phyloP scores from a whole-genome alignment of 1,140 invertebrate genomes.

The Holcopasites calliopsidis region DNA sequence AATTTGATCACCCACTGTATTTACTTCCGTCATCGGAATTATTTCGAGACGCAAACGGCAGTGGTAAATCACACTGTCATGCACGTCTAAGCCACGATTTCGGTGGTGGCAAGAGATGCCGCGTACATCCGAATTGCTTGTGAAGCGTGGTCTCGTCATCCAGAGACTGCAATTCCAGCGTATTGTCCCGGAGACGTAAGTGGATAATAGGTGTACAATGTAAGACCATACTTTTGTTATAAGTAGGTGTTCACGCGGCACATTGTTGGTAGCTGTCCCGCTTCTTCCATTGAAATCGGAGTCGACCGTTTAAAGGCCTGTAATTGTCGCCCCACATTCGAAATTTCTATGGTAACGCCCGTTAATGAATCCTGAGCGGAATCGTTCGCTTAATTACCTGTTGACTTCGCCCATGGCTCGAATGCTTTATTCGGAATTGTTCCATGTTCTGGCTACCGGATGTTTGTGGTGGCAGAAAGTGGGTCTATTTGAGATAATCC shows the following conservation, averaged over 20 bases:
- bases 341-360: slow-evolving; percentile 8
- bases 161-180: slow-evolving; percentile 64
- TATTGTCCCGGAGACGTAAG: slow-evolving; percentile 67
- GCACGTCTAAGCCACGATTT: no score
- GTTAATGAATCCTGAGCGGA: slow-evolving; percentile 18
- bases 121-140: slow-evolving; percentile 46
- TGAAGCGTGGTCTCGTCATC: slow-evolving; percentile 61
- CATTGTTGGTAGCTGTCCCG: slow-evolving; percentile 57
- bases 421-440: neutral
- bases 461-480: neutral
- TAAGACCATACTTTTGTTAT: slow-evolving; percentile 60
- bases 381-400: neutral
- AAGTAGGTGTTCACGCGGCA: slow-evolving; percentile 51
- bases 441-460: neutral
- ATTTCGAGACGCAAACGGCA: neutral
- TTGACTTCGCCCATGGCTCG: no score
- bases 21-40: no score
- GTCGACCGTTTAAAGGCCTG: slow-evolving; percentile 39
- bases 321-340: slow-evolving; percentile 55
- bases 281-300: slow-evolving; percentile 60
- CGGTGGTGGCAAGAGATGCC: slow-evolving; percentile 47
- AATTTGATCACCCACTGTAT: no score
- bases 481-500: neutral
- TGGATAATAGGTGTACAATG: slow-evolving; percentile 67
- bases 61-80: neutral